These are phyloP conservation scores for Guaruba guarouba DNA, from an alignment of 2,113 vertebrate genomes.

Conservation along the genomic window DNA sequence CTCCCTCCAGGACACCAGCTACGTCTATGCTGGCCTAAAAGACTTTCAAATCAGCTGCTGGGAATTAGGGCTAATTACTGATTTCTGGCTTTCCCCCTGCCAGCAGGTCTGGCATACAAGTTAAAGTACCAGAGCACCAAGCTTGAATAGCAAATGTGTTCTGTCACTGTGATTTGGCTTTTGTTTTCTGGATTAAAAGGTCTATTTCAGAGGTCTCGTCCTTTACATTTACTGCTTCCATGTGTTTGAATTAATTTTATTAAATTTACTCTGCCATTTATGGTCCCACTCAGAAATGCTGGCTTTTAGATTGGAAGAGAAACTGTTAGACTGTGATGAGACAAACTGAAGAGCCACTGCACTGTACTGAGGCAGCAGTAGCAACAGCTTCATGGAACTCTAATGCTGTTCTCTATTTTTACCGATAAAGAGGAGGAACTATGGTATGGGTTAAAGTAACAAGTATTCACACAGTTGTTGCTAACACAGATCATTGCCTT, in stretches of 20 bases:
- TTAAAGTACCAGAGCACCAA: not conserved
- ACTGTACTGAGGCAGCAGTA: not conserved
- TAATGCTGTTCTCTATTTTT: not conserved
- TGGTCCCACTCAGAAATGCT: not conserved
- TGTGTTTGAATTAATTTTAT: not conserved
- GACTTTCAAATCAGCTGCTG: not conserved
- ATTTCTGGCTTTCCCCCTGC: not conserved
- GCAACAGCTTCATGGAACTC: not conserved
- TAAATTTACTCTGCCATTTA: accelerated
- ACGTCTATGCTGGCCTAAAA: accelerated
- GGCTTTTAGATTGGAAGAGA: not conserved
- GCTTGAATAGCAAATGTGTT: not conserved
- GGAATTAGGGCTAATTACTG: not conserved
- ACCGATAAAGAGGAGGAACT: not conserved
- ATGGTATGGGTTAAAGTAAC: not conserved
- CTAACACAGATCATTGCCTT: not conserved
- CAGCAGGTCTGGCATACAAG: not conserved
- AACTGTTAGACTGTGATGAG: not conserved
- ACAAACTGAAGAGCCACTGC: not conserved
- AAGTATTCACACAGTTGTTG: not conserved
- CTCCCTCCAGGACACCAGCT: accelerated
- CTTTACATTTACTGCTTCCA: not conserved
- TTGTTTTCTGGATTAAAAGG: not conserved
- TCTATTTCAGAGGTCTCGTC: not conserved
- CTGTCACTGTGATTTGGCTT: not conserved